Conservation (phyloP, 2,113 vertebrate species). For the Thermophis baileyi region DNA sequence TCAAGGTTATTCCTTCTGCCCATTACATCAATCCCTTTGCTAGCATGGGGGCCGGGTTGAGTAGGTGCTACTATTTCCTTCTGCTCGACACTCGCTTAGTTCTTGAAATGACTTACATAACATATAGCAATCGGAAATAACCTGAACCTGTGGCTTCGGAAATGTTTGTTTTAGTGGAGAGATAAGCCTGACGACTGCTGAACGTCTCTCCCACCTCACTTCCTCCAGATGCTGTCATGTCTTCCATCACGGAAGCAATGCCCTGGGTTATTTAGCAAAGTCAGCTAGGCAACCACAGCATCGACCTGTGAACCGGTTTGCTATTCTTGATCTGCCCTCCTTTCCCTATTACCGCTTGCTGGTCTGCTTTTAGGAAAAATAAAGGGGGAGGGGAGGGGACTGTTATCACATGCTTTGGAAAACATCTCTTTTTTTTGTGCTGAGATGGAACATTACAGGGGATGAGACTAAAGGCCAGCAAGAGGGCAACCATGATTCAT, state of each 20-base stretch:
- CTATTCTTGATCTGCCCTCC: neutral
- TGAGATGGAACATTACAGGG: conserved; percentile 7
- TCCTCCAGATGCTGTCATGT: neutral
- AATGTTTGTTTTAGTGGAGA: neutral
- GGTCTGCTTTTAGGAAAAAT: neutral
- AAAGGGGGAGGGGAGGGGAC: neutral
- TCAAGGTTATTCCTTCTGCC: neutral
- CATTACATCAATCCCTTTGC: neutral
- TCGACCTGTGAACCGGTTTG: neutral
- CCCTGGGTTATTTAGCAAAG: neutral
- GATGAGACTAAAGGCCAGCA: neutral
- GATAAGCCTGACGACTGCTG: neutral
- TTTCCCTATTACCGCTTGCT: neutral
- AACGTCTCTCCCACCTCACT: neutral
- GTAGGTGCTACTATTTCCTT: neutral
- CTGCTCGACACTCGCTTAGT: neutral
- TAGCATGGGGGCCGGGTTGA: neutral
- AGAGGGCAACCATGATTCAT: neutral
- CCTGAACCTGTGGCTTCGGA: neutral
- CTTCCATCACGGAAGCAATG: conserved; percentile 10
- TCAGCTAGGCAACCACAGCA: neutral
- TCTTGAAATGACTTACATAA: neutral
- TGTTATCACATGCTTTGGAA: neutral
- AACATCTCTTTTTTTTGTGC: neutral
- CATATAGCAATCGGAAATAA: neutral